These are phyloP conservation scores for Philhelius pedissequus DNA, from an alignment of 2,888 invertebrate species.

Conservation along the genomic window DNA sequence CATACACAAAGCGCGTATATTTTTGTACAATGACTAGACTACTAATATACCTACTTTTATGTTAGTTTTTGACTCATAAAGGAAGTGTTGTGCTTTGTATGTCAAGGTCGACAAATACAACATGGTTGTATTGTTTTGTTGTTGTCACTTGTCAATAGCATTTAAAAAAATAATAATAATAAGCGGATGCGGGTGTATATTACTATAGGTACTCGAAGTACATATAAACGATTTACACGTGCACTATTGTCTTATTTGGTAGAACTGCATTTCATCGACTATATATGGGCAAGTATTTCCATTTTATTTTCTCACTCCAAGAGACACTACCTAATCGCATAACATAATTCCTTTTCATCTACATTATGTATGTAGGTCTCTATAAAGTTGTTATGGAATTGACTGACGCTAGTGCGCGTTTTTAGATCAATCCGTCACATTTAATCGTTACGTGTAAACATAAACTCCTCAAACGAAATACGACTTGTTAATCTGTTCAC, in stretches of 20 bases:
- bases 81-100: conserved; percentile 12
- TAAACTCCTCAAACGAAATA: background rate
- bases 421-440: conserved; percentile 31
- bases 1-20: no score
- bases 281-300: background rate
- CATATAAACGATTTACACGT: background rate
- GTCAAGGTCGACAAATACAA: conserved; percentile 36
- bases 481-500: conserved; percentile 7
- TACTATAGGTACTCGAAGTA: no score
- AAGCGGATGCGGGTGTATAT: background rate
- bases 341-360: background rate
- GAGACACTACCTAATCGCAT: background rate
- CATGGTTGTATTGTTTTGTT: background rate
- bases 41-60: no score
- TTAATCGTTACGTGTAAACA: conserved; percentile 14
- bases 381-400: background rate
- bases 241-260: background rate
- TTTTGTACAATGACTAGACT: background rate
- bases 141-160: conserved; percentile 21
- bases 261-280: background rate
- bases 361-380: background rate
- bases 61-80: conserved; percentile 14
- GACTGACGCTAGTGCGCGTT: conserved; percentile 1
- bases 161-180: background rate
- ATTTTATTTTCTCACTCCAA: background rate